Percentiles rank a stretch among this genome's conserved stretches.
phyloP scores from a whole-genome alignment of 1,140 invertebrate species.

The Heliothis subflexa region DNA sequence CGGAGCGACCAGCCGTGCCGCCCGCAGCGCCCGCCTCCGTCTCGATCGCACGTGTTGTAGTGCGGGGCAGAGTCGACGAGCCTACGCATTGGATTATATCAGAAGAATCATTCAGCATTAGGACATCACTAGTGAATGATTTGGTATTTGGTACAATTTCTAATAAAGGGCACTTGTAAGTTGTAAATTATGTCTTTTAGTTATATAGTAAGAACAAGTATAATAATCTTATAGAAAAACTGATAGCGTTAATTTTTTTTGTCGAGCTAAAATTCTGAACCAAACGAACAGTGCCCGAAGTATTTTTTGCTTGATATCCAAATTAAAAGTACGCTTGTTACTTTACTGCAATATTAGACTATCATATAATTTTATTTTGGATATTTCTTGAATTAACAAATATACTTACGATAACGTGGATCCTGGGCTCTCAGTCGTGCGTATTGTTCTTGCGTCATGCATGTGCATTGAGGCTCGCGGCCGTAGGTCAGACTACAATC shows the following conservation, averaged over 20 bases:
- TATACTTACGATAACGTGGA: conserved; percentile 90
- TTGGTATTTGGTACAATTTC: no score
- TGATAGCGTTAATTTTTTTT: no score
- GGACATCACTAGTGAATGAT: no score
- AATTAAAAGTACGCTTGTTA: no score
- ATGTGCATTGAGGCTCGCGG: conserved; percentile 96
- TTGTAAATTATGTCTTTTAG: background rate
- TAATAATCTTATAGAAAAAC: no score
- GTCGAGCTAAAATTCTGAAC: conserved; percentile 1
- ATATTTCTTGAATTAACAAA: conserved; percentile 9
- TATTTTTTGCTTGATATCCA: no score
- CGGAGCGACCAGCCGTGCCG: conserved; percentile 82
- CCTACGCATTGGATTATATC: conserved; percentile 82
- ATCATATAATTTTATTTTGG: no score
- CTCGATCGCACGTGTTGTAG: conserved; percentile 90
- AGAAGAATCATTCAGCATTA: no score
- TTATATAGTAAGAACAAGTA: no score
- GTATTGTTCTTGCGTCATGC: conserved; percentile 97
- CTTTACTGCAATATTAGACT: no score
- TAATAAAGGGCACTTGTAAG: no score
- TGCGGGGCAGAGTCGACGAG: conserved; percentile 93
- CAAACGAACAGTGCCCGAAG: no score
- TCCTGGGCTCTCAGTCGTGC: conserved; percentile 93
- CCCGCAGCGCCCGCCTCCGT: conserved; percentile 86
- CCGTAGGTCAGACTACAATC: conserved; percentile 74